Evolutionary conservation across 2,113 vertebrate genomes (phyloP).

Genomic region (Chroicocephalus ridibundus): DNA sequence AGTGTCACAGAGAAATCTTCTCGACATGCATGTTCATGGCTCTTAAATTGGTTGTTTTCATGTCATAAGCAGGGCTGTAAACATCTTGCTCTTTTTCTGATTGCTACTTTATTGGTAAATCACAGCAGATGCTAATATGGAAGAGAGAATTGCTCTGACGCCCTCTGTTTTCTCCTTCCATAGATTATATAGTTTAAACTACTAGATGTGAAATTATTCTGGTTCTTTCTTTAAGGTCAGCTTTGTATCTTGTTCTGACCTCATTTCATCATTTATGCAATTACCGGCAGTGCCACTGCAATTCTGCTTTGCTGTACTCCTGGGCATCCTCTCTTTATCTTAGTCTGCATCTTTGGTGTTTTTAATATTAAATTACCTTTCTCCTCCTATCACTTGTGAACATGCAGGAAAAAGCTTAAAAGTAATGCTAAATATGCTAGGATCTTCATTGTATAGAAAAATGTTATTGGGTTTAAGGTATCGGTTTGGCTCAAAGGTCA

Average conservation of each 20-base stretch:
- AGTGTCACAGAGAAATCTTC: not conserved
- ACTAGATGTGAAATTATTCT: not conserved
- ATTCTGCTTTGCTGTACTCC: not conserved
- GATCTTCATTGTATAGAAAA: not conserved
- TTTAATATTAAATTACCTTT: not conserved
- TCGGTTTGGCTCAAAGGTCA: constrained; percentile 35
- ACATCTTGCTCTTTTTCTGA: not conserved
- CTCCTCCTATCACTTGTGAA: not conserved
- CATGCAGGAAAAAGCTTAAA: not conserved
- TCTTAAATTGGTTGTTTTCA: not conserved
- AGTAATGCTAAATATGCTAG: not conserved
- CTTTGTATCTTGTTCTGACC: not conserved
- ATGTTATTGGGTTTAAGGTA: not conserved
- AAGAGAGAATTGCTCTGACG: not conserved
- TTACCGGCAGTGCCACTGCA: not conserved
- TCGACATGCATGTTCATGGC: not conserved
- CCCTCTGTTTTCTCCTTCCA: not conserved
- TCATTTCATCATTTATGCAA: not conserved
- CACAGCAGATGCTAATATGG: not conserved
- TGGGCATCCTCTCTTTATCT: not conserved
- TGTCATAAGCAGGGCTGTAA: not conserved
- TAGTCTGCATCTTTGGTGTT: not conserved
- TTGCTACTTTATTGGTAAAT: not conserved
- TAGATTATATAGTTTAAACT: not conserved
- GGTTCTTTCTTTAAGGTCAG: not conserved